A percentile compares a stretch with the other conserved stretches of the same genome.
phyloP scores from a whole-genome alignment of 1,140 invertebrate species.

The Eriocheir sinensis region DNA sequence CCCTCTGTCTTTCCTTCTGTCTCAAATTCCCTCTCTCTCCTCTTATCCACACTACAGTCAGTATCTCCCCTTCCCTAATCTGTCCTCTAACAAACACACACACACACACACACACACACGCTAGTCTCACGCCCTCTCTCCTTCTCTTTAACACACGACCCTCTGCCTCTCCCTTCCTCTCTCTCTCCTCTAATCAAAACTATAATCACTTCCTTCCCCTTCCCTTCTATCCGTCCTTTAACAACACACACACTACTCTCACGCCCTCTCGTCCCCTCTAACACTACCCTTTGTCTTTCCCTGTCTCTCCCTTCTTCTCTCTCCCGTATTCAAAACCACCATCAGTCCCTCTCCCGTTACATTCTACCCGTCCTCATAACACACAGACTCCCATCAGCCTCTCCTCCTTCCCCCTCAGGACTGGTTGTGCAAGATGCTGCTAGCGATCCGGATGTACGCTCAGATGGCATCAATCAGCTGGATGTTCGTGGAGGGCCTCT shows the following conservation, averaged over 20 bases:
- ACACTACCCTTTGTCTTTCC: too few species aligned
- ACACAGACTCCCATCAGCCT: background rate
- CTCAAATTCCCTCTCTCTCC: too few species aligned
- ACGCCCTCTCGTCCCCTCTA: too few species aligned
- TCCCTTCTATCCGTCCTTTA: background rate
- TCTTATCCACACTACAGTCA: too few species aligned
- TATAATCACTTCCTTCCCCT: too few species aligned
- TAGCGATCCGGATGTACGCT: conserved; percentile 82
- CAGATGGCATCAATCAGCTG: conserved; percentile 83
- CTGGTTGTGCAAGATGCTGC: conserved; percentile 83
- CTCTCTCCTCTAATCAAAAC: background rate
- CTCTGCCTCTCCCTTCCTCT: background rate
- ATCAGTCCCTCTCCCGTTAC: background rate
- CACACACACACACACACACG: too few species aligned
- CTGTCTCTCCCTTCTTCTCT: conserved; percentile 8
- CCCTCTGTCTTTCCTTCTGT: too few species aligned
- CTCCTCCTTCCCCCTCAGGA: conserved; percentile 81
- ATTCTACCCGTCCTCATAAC: background rate
- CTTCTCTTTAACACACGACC: too few species aligned
- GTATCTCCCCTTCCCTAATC: too few species aligned
- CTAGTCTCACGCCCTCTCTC: too few species aligned
- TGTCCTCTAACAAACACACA: too few species aligned
- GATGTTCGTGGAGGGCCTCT: conserved; percentile 85
- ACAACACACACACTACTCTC: background rate
- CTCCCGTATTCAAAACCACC: background rate